These are phyloP conservation scores for Aproaerema taeniolella DNA, from an alignment of 2,888 invertebrate genomes.

Conservation along the genomic window DNA sequence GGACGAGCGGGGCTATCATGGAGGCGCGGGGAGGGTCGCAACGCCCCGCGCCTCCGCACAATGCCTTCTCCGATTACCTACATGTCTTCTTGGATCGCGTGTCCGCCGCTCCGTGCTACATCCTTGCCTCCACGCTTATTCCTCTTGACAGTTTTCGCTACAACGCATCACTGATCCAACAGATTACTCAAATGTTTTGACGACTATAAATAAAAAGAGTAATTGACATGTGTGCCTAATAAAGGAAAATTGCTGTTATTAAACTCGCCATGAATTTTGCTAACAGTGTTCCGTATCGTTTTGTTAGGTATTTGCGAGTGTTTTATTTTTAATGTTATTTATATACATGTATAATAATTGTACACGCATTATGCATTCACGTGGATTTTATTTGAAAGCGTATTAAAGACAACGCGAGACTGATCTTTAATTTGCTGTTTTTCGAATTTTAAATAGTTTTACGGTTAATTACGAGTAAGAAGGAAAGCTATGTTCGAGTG, in stretches of 20 bases:
- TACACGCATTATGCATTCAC: no score
- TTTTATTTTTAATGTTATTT: no score
- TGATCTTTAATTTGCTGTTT: no score
- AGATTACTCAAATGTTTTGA: slow-evolving; percentile 29
- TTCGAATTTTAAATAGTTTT: no score
- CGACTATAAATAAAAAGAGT: slow-evolving; percentile 11
- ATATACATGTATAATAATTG: no score
- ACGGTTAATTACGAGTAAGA: slow-evolving; percentile 2
- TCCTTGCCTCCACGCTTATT: slow-evolving; percentile 50
- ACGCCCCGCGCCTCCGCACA: slow-evolving; percentile 71
- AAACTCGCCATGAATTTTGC: no score
- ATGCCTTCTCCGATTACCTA: slow-evolving; percentile 70
- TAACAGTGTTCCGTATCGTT: no score
- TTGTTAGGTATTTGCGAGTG: no score
- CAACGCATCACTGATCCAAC: slow-evolving; percentile 52
- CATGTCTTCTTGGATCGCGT: slow-evolving; percentile 68
- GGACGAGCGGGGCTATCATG: slow-evolving; percentile 25
- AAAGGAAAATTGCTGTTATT: slow-evolving; percentile 5
- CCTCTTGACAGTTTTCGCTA: slow-evolving; percentile 62
- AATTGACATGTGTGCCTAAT: slow-evolving; percentile 10
- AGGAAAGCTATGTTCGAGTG: slow-evolving; percentile 14
- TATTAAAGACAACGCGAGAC: no score
- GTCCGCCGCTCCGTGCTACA: slow-evolving; percentile 37
- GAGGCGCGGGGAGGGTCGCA: slow-evolving; percentile 38
- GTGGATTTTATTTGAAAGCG: no score